These are phyloP conservation scores for Ephydatia muelleri DNA, from an alignment of 37 sponge, comb jelly and placozoan species.

Conservation along the genomic window DNA sequence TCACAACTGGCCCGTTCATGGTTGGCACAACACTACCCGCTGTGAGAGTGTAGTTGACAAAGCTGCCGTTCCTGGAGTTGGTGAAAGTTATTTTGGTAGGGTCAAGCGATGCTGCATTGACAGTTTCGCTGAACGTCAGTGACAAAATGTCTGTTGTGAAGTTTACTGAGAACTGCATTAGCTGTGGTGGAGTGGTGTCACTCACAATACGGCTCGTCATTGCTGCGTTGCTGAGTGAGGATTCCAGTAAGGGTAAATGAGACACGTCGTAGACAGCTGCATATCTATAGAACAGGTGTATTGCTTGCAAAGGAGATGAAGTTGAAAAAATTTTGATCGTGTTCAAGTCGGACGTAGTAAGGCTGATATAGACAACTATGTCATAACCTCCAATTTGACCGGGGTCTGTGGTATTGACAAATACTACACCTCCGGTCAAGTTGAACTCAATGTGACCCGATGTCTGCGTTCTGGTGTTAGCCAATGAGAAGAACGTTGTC, in stretches of 20 bases:
- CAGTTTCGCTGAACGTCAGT: constrained; percentile 82
- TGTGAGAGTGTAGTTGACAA: constrained; percentile 53
- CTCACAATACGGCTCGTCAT: constrained; percentile 5
- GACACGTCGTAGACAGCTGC: constrained; percentile 74
- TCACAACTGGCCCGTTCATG: constrained; percentile 37
- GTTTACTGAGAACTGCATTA: constrained; percentile 58
- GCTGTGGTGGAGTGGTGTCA: constrained; percentile 77
- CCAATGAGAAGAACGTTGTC: constrained; percentile 44
- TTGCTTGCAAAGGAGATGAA: constrained; percentile 40
- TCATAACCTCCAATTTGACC: constrained; percentile 58
- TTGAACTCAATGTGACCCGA: constrained; percentile 29
- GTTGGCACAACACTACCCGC: constrained; percentile 42
- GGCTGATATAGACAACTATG: constrained; percentile 49
- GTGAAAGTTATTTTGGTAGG: constrained; percentile 59
- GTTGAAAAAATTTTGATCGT: constrained; percentile 52
- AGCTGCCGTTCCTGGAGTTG: constrained; percentile 43
- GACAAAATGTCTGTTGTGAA: constrained; percentile 58
- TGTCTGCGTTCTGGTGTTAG: constrained; percentile 9
- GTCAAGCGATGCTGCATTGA: constrained; percentile 59
- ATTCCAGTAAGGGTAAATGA: constrained; percentile 37
- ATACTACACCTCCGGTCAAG: constrained; percentile 68
- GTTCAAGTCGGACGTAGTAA: constrained; percentile 65
- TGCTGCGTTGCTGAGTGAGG: background rate
- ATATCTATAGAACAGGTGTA: constrained; percentile 56
- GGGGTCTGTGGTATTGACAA: constrained; percentile 57